Conservation (phyloP, 1,140 invertebrate species). For the Colletes latitarsis region DNA sequence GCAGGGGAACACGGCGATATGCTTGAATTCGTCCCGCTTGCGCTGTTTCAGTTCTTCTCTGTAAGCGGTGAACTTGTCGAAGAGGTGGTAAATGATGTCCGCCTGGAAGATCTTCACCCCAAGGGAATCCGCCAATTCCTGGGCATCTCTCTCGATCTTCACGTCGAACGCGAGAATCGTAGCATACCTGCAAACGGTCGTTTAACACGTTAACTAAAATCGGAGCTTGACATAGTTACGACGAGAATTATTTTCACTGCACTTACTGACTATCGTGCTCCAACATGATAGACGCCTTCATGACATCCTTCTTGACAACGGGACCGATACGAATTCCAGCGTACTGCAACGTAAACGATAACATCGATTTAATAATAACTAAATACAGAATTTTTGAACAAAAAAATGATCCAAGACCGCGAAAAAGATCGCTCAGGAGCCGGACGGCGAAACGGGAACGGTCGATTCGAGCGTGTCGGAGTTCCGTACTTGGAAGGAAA, state of each 20-base stretch:
- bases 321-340: constrained; percentile 99
- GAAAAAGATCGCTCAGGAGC: too few species aligned
- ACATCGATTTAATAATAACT: too few species aligned
- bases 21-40: constrained; percentile 97
- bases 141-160: constrained; percentile 98
- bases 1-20: constrained; percentile 99
- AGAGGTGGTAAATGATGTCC: constrained; percentile 99
- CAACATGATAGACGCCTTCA: constrained; percentile 99
- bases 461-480: background rate
- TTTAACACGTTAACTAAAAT: too few species aligned
- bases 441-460: background rate
- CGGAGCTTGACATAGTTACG: too few species aligned
- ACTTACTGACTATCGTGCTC: constrained; percentile 98
- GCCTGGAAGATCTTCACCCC: constrained; percentile 99
- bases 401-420: too few species aligned
- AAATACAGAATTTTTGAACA: too few species aligned
- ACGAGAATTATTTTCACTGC: background rate
- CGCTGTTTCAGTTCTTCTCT: constrained; percentile 95
- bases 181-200: constrained; percentile 87
- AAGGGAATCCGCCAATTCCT: constrained; percentile 96
- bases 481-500: constrained; percentile 38
- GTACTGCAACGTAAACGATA: constrained; percentile 85
- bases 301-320: constrained; percentile 99
- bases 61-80: constrained; percentile 98
- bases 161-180: constrained; percentile 99